Evolutionary conservation across 2,113 vertebrate genomes (phyloP), one percentile per base, ranked within the genome.

Genomic region (Clarias macrocephalus): DNA sequence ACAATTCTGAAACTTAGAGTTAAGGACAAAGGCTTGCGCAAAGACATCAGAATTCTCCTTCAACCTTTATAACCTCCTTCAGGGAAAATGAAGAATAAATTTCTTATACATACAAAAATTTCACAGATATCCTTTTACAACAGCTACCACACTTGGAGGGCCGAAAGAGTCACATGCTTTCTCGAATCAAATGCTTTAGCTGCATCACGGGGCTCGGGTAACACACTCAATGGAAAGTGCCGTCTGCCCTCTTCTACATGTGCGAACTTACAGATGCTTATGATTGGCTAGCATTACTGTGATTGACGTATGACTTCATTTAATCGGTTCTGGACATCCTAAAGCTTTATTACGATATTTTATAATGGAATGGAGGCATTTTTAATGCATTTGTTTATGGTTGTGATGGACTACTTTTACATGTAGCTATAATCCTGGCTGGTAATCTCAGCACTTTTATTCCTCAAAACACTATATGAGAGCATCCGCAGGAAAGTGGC

Each of bases 1-100:
- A 91, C 33, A 99, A 92, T 88, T 99, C 98, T 99, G 94, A 13
- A 88, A 88, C 73, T 6, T 10, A 59, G 42, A 86, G 94, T 97
- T 92, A 97, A 97, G 95, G 21, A 80, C 33, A 88, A 33, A 87
- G 60, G 65, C 2, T 59, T 28, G 63, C n/a, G 81, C 25, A 77
- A 19, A 83, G 60, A 88, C 70, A 79, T 30, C 3, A 54, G n/a
- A 81, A 18, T 33, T 33, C n/a, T 60, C 4, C 4, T 15, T 80
- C 9, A 42, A 72, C 8, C 68, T 15, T 70, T 5, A 33, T 33
- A 18, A 15, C 15, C 33, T 42, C 19, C 70, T 73, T 2, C 70
- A 21, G 7, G 30, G 7, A 72, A 18, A 42, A 37, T 42, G 23
- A 65, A 65, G 2, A 9, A 11, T 62, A 65, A n/a, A 25, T 65